A percentile compares a stretch with the other conserved stretches of the same genome.
phyloP scores from a whole-genome alignment of 2,888 invertebrate species.

The Heliconius cydno region DNA sequence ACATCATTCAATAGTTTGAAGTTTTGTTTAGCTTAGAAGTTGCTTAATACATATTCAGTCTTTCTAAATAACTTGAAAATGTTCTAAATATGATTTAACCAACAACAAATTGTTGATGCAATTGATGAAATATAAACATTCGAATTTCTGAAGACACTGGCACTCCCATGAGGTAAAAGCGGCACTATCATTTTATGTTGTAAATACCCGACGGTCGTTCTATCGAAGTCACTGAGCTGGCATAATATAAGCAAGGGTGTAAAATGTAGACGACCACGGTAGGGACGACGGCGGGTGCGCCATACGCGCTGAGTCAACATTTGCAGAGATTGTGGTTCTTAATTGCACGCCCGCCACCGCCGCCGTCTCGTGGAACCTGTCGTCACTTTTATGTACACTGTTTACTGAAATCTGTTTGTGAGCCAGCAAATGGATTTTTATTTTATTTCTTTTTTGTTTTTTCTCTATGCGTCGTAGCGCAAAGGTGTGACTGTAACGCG shows the following conservation, averaged over 20 bases:
- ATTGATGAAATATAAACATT: too few relatives aligned
- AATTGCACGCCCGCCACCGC: constrained; percentile 54
- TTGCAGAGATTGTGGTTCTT: constrained; percentile 56
- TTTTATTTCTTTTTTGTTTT: not conserved
- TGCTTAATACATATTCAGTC: too few relatives aligned
- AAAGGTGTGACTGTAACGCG: too few relatives aligned
- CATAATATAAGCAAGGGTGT: constrained; percentile 13
- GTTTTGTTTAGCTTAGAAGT: too few relatives aligned
- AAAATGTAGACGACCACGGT: constrained; percentile 13
- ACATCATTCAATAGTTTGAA: too few relatives aligned
- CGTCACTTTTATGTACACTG: constrained; percentile 24
- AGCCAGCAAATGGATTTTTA: not conserved
- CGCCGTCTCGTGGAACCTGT: constrained; percentile 24
- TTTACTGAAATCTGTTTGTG: constrained; percentile 7
- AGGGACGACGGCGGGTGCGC: constrained; percentile 18
- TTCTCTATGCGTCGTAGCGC: too few relatives aligned
- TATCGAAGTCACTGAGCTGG: constrained; percentile 17
- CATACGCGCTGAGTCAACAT: constrained; percentile 51
- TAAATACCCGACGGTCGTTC: not conserved
- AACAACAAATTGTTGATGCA: too few relatives aligned
- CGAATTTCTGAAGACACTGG: too few relatives aligned
- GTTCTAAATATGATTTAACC: too few relatives aligned
- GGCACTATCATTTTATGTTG: not conserved
- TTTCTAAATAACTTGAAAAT: too few relatives aligned
- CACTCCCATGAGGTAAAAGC: too few relatives aligned